A percentile compares a stretch with the other conserved stretches of the same genome.
Evolutionary conservation across 2,797 vertebrate species (phyloP).

Genomic region (Ficedula albicollis): DNA sequence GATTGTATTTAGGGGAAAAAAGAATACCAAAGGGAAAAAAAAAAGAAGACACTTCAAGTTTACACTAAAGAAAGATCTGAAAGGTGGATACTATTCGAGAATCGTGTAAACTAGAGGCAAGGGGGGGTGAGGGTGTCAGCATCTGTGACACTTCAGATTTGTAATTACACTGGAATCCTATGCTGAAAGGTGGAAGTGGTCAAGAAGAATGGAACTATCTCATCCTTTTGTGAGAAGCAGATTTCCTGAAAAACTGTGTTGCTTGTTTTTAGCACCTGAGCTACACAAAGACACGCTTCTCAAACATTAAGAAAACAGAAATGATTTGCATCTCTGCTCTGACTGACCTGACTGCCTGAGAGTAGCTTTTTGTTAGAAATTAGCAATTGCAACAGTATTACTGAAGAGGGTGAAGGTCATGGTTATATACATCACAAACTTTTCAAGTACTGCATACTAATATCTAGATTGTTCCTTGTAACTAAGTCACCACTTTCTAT

Average conservation of each 20-base stretch:
- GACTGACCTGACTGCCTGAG: not conserved
- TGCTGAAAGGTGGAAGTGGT: not conserved
- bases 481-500: not conserved
- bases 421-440: not conserved
- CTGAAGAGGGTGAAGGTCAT: not conserved
- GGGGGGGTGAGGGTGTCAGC: not conserved
- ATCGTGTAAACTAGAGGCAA: not conserved
- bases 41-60: not conserved
- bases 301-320: not conserved
- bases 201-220: not conserved
- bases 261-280: not conserved
- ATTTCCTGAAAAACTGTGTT: not conserved
- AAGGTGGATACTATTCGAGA: not conserved
- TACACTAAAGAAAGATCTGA: not conserved
- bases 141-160: not conserved
- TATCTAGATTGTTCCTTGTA: not conserved
- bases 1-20: not conserved
- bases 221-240: not conserved
- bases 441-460: not conserved
- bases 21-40: not conserved
- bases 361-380: not conserved
- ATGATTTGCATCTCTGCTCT: not conserved
- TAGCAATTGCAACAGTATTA: not conserved
- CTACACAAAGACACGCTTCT: not conserved
- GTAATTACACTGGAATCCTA: not conserved